Evolutionary conservation across 2,888 invertebrate species (phyloP).

Genomic region (Axea sp.): DNA sequence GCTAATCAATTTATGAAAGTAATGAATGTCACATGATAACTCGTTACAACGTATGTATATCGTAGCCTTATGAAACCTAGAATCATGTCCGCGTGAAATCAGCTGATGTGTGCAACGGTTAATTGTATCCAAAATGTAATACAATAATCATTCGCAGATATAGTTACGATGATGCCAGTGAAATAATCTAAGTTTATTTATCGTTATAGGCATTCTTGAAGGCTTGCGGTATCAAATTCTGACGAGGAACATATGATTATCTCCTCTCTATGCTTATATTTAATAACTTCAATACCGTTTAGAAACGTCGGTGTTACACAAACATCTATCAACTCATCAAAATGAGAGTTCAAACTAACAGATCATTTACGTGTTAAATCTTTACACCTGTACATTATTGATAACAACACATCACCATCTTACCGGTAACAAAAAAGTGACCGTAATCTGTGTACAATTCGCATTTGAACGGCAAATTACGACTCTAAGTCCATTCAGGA

Average conservation of each 20-base stretch:
- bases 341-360: conserved; percentile 54
- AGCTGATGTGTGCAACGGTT: conserved; percentile 59
- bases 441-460: conserved; percentile 32
- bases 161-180: conserved; percentile 58
- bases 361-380: conserved; percentile 40
- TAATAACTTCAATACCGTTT: conserved; percentile 50
- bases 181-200: conserved; percentile 62
- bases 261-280: conserved; percentile 57
- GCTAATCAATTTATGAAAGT: conserved; percentile 20
- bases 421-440: conserved; percentile 30
- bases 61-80: conserved; percentile 56
- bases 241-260: conserved; percentile 46
- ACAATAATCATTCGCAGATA: conserved; percentile 44
- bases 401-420: conserved; percentile 55
- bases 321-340: conserved; percentile 53
- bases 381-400: conserved; percentile 64
- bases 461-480: conserved; percentile 30
- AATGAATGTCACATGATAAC: too few species aligned
- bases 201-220: conserved; percentile 66
- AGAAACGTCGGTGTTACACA: conserved; percentile 61
- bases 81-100: conserved; percentile 40
- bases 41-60: too few species aligned
- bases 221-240: conserved; percentile 66
- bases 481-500: conserved; percentile 24
- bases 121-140: conserved; percentile 59